Base-by-base conservation (phyloP, 2,113 vertebrate species). In the Myiagra hebetior region DNA sequence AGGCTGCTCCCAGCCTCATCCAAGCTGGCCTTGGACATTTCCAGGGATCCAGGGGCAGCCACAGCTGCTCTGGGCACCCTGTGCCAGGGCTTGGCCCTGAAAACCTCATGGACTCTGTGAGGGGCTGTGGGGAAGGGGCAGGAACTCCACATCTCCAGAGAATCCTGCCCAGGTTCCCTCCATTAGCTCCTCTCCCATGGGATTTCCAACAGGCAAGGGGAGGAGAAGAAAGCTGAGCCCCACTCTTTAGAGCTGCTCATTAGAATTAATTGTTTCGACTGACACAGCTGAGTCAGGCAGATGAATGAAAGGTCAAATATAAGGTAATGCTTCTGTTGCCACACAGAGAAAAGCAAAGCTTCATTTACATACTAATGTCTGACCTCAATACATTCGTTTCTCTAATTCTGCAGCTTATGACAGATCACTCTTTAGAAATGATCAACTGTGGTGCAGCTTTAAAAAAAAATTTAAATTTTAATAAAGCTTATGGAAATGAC, bases 251-350 rank as follows among this genome's bases (percentile, higher is more conserved):
- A 90, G 68, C 70, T 69, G 81, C 68, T 92, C 47, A 1, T 65
- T 67, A 33, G 87, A 85, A 89, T 96, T 88, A 84, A 91, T 88
- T 75, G 91, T 84, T 82, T 57, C 78, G 93, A 89, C 44, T 89
- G 93, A 89, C 96, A 91, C 21, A 69, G 96, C 91, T 82, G 95
- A 96, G 91, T 90, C 94, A 94, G 85, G 76, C 50, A 41, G 95
- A 93, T 78, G 95, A 96, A 96, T 37, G 85, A 89, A 76, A 96
- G 96, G 97, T 95, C 95, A 96, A 87, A 85, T 28, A 37, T 12
- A 95, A 89, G 91, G 94, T 85, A 93, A 91, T 68, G 77, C 95
- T 89, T 37, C 64, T 83, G 72, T 63, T 80, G 84, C 72, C 56
- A 87, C 17, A 33, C 39, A 31, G 85, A 93, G 91, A 80, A 95